These are phyloP conservation scores for Danio tinwini DNA, from an alignment of 2,797 vertebrate species.

Conservation along the genomic window DNA sequence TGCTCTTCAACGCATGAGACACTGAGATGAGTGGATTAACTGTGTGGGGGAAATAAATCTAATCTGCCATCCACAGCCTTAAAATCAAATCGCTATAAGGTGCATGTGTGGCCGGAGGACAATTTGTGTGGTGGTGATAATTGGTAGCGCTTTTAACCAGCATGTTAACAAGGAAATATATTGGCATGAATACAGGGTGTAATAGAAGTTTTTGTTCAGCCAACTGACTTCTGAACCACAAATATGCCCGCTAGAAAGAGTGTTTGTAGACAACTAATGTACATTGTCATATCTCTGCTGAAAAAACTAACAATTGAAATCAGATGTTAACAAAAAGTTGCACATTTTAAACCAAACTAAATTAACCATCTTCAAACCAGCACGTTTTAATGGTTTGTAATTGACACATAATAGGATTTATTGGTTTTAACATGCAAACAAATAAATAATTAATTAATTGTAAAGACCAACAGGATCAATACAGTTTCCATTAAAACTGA, in stretches of 20 bases:
- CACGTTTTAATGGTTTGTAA: too few species aligned
- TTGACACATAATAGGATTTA: too few species aligned
- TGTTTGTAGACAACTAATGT: neutral
- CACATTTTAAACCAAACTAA: too few species aligned
- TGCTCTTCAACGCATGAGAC: constrained; percentile 76
- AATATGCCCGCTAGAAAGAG: neutral
- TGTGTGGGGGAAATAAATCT: constrained; percentile 75
- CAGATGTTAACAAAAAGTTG: too few species aligned
- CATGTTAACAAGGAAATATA: constrained; percentile 4
- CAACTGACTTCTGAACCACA: neutral
- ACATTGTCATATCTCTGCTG: too few species aligned
- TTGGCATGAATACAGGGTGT: neutral
- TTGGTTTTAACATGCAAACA: too few species aligned
- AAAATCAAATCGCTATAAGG: constrained; percentile 74
- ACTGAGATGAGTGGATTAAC: constrained; percentile 82
- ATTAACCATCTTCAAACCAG: too few species aligned
- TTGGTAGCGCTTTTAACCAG: constrained; percentile 2
- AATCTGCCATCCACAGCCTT: constrained; percentile 78
- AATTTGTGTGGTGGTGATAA: constrained; percentile 59
- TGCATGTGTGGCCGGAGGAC: constrained; percentile 65
- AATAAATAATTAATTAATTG: too few species aligned
- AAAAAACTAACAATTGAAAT: too few species aligned
- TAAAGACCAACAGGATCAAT: too few species aligned
- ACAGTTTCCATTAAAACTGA: too few species aligned
- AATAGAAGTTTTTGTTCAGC: neutral